Evolutionary conservation across 2,888 invertebrate genomes (phyloP).

Genomic region (Andrena haemorrhoa): DNA sequence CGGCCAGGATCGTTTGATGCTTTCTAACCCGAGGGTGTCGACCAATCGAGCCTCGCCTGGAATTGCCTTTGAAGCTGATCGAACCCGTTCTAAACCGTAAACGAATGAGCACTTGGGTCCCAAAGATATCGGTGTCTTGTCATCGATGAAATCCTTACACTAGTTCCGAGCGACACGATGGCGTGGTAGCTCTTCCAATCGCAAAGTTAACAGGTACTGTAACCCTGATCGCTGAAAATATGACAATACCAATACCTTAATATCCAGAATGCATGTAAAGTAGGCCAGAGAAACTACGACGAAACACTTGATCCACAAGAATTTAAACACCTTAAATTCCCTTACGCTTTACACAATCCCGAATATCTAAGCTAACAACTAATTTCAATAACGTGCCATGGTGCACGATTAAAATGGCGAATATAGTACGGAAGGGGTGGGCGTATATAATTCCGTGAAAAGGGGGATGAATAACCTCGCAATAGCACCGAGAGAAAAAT

Average conservation of each 20-base stretch:
- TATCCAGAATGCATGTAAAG: not conserved
- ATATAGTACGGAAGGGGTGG: too few relatives aligned
- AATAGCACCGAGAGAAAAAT: not conserved
- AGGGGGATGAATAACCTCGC: too few relatives aligned
- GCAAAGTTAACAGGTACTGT: conserved; percentile 17
- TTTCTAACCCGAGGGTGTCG: conserved; percentile 75
- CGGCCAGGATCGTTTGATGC: conserved; percentile 68
- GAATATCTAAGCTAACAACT: too few relatives aligned
- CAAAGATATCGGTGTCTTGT: conserved; percentile 67
- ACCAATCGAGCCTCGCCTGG: conserved; percentile 71
- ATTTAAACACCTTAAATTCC: too few relatives aligned
- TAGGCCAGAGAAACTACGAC: not conserved
- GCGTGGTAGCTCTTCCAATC: conserved; percentile 18
- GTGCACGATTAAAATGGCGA: too few relatives aligned
- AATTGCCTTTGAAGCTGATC: conserved; percentile 75
- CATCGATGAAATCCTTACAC: conserved; percentile 58
- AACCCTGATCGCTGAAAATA: not conserved
- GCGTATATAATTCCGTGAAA: too few relatives aligned
- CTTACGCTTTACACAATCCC: too few relatives aligned
- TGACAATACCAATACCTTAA: not conserved
- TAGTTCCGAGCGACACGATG: conserved; percentile 36
- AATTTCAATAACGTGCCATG: too few relatives aligned
- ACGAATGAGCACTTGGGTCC: conserved; percentile 54
- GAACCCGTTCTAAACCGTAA: conserved; percentile 57
- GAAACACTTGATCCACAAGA: too few relatives aligned